Conservation (phyloP, 2,113 vertebrate genomes). For the Equus quagga region DNA sequence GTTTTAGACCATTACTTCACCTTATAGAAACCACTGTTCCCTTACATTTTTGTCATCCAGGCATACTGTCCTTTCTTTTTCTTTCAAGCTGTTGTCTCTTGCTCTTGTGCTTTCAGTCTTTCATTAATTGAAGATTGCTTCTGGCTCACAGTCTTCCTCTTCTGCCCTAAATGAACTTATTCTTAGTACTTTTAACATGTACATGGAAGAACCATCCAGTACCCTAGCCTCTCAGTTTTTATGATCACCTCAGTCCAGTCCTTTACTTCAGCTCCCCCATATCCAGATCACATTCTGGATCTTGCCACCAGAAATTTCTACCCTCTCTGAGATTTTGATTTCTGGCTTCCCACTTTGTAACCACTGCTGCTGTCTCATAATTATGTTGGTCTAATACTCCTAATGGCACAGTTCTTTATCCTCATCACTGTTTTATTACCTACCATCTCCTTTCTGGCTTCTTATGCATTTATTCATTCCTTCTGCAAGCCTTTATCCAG, state of each 20-base stretch:
- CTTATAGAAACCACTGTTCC: not conserved
- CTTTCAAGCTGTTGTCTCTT: slow-evolving; percentile 5
- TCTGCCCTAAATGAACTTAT: not conserved
- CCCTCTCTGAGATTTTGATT: slow-evolving; percentile 1
- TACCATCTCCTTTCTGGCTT: not conserved
- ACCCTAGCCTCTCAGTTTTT: not conserved
- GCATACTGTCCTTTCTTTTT: not conserved
- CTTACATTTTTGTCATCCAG: slow-evolving; percentile 47
- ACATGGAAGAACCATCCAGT: not conserved
- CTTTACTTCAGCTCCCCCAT: not conserved
- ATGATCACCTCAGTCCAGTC: not conserved
- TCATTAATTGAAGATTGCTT: slow-evolving; percentile 43
- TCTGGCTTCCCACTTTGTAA: not conserved
- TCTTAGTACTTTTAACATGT: slow-evolving; percentile 20
- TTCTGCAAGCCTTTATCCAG: slow-evolving; percentile 33
- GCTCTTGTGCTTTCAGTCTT: slow-evolving; percentile 44
- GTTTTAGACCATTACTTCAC: not conserved
- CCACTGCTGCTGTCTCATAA: not conserved
- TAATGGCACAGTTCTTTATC: not conserved
- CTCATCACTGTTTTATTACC: not conserved
- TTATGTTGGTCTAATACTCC: not conserved
- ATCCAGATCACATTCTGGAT: slow-evolving; percentile 10
- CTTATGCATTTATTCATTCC: not conserved
- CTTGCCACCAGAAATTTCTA: slow-evolving; percentile 26
- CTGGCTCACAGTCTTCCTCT: slow-evolving; percentile 26